Percentiles rank a stretch among this genome's conserved stretches.
Conservation (phyloP, 2,797 vertebrate species). For the Anas bernieri region DNA sequence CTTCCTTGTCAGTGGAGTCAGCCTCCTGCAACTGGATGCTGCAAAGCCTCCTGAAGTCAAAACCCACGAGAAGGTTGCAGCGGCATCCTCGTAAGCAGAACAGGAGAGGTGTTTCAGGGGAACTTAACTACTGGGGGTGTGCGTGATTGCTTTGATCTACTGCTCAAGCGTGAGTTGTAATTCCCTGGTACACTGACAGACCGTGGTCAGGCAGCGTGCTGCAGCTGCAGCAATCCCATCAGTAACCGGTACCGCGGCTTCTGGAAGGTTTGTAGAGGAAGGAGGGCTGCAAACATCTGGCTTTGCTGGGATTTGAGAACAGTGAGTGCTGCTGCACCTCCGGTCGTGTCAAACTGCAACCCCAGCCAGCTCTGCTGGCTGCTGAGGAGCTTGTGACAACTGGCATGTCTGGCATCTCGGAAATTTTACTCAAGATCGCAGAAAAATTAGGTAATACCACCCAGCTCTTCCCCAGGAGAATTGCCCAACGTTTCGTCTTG, state of each 20-base stretch:
- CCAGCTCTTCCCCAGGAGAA: constrained; percentile 58
- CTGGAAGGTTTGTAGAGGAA: background rate
- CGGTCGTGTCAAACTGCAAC: background rate
- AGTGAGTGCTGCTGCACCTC: background rate
- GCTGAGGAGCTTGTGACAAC: background rate
- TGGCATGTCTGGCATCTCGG: constrained; percentile 38
- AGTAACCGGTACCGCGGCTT: background rate
- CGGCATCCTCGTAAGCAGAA: background rate
- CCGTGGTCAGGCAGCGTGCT: background rate
- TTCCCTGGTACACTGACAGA: background rate
- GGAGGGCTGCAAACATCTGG: background rate
- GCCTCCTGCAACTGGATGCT: background rate
- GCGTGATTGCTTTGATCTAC: background rate
- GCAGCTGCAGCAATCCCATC: background rate
- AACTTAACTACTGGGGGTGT: background rate
- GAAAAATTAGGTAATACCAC: constrained; percentile 62
- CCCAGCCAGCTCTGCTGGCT: background rate
- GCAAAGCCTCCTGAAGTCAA: background rate
- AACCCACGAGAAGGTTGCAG: background rate
- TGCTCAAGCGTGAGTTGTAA: background rate
- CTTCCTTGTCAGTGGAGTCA: background rate
- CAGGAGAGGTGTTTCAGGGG: background rate
- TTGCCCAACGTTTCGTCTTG: constrained; percentile 30
- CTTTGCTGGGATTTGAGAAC: background rate
- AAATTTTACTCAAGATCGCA: constrained; percentile 32